Evolutionary conservation across 1,140 invertebrate species (phyloP).

Genomic region (Calliopsis andreniformis): DNA sequence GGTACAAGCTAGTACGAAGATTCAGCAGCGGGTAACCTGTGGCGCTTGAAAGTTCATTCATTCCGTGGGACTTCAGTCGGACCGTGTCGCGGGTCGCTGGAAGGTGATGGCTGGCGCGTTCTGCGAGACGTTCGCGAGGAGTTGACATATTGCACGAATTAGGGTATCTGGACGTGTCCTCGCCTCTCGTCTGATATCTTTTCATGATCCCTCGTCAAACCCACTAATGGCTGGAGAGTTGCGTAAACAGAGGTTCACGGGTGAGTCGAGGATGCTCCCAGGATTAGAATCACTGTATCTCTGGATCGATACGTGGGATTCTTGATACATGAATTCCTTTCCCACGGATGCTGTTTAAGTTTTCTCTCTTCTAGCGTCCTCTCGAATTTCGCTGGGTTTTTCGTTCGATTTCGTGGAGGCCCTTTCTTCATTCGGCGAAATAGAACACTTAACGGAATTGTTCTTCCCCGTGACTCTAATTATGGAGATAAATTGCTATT

Average conservation of each 20-base stretch:
- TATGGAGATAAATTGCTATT: slow-evolving; percentile 19
- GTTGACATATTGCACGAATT: slow-evolving; percentile 39
- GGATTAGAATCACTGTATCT: slow-evolving; percentile 11
- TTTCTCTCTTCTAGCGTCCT: background rate
- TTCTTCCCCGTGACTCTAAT: slow-evolving; percentile 11
- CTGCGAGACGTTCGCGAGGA: slow-evolving; percentile 7
- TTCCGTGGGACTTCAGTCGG: slow-evolving; percentile 17
- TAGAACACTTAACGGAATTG: background rate
- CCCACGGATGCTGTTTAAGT: slow-evolving; percentile 17
- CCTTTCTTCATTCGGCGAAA: no score
- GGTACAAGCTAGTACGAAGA: slow-evolving; percentile 22
- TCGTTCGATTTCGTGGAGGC: no score
- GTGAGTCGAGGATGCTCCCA: slow-evolving; percentile 27
- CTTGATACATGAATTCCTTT: slow-evolving; percentile 11
- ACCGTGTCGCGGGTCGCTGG: slow-evolving; percentile 20
- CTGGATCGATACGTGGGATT: slow-evolving; percentile 36
- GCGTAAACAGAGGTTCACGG: slow-evolving; percentile 26
- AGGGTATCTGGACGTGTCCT: background rate
- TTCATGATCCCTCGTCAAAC: slow-evolving; percentile 15
- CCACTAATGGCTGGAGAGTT: slow-evolving; percentile 46
- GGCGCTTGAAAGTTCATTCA: slow-evolving; percentile 45
- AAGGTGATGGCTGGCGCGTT: slow-evolving; percentile 20
- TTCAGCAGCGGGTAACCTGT: slow-evolving; percentile 44
- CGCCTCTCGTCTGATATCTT: background rate
- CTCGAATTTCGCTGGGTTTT: background rate